A percentile compares a stretch with the other conserved stretches of the same genome.
phyloP scores from a whole-genome alignment of 2,113 vertebrate species.

The Myotis lucifugus region DNA sequence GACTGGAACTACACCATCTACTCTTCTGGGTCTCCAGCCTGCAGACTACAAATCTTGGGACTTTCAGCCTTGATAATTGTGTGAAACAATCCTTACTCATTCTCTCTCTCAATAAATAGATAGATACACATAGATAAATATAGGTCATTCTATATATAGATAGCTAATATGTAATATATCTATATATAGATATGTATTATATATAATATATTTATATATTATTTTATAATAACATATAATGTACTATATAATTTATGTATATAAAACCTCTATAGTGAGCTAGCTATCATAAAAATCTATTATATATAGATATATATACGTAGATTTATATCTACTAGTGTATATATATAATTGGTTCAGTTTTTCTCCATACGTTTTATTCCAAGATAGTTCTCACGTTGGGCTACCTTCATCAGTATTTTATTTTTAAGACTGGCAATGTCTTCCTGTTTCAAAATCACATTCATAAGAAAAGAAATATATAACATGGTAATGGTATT shows the following conservation, averaged over 20 bases:
- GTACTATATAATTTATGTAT: not conserved
- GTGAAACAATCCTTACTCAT: not conserved
- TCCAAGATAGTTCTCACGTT: not conserved
- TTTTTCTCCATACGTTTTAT: constrained; percentile 18
- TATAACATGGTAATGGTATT: not conserved
- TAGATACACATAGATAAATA: not conserved
- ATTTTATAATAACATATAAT: not conserved
- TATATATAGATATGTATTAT: not conserved
- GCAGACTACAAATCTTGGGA: not conserved
- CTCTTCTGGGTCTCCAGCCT: not conserved
- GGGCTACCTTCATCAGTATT: not conserved
- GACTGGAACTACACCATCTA: not conserved
- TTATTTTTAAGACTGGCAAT: not conserved
- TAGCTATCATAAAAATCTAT: not conserved
- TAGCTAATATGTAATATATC: not conserved
- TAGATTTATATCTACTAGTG: not conserved
- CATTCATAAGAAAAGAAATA: constrained; percentile 11
- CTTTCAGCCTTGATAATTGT: not conserved
- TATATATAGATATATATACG: not conserved
- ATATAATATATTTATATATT: not conserved
- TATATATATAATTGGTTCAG: not conserved
- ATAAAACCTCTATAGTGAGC: not conserved
- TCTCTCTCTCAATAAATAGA: not conserved
- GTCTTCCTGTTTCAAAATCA: constrained; percentile 50
- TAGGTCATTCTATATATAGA: not conserved